Conservation (phyloP, 2,113 vertebrate genomes). For the Cebus imitator region DNA sequence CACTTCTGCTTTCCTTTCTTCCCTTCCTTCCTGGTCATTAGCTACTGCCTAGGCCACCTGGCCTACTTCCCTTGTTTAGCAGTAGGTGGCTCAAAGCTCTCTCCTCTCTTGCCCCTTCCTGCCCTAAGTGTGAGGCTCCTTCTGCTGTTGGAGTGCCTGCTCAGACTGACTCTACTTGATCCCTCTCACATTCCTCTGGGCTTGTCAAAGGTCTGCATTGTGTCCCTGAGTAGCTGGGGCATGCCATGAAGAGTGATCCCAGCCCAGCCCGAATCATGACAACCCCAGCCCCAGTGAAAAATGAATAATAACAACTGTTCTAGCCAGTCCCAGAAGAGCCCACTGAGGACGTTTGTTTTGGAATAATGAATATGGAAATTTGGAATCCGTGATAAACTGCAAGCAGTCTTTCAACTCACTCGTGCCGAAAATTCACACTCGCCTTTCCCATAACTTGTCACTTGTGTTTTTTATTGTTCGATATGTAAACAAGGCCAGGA, state of each 20-base stretch:
- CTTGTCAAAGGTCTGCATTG: constrained; percentile 68
- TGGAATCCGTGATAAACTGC: constrained; percentile 84
- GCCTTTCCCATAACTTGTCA: constrained; percentile 86
- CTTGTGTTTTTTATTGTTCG: constrained; percentile 88
- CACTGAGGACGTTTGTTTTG: constrained; percentile 82
- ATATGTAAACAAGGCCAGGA: constrained; percentile 88
- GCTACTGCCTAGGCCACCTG: neutral
- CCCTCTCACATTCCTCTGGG: constrained; percentile 54
- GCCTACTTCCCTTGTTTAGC: constrained; percentile 2
- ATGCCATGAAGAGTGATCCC: constrained; percentile 40
- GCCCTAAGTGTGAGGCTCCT: neutral
- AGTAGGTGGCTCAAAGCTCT: constrained; percentile 6
- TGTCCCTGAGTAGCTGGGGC: constrained; percentile 61
- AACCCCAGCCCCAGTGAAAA: constrained; percentile 72
- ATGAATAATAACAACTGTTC: constrained; percentile 82
- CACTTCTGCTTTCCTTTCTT: neutral
- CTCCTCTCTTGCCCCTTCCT: neutral
- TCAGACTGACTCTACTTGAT: constrained; percentile 67
- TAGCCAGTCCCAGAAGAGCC: constrained; percentile 81
- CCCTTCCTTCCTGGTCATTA: neutral
- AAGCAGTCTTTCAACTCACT: constrained; percentile 85
- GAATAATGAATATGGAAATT: constrained; percentile 86
- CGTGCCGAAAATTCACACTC: constrained; percentile 86
- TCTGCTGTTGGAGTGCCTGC: constrained; percentile 1
- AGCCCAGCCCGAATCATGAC: constrained; percentile 70